phyloP scores from a whole-genome alignment of 2,888 invertebrate species.

The Thereva nobilitata region DNA sequence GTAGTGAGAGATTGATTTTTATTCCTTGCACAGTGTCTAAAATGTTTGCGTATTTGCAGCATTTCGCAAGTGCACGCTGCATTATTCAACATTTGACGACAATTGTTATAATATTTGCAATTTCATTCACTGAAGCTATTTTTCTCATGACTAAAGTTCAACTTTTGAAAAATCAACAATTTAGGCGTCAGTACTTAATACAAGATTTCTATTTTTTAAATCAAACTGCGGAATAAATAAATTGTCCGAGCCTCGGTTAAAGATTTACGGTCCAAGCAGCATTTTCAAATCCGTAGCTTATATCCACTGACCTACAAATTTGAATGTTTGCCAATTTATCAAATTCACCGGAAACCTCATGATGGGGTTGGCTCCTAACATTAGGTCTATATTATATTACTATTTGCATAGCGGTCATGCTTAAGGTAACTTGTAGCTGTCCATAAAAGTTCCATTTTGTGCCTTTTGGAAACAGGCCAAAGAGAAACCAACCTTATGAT shows the following conservation, averaged over 20 bases:
- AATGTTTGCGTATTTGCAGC: too few relatives aligned
- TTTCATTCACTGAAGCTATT: too few relatives aligned
- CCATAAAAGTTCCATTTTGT: slow-evolving; percentile 9
- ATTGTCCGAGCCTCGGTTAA: not conserved
- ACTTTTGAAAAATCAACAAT: too few relatives aligned
- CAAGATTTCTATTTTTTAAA: too few relatives aligned
- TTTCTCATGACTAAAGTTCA: too few relatives aligned
- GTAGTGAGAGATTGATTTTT: too few relatives aligned
- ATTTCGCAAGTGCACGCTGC: too few relatives aligned
- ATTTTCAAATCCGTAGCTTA: not conserved
- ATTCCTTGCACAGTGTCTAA: too few relatives aligned
- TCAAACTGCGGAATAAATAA: too few relatives aligned
- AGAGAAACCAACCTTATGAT: slow-evolving; percentile 13
- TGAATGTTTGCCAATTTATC: not conserved
- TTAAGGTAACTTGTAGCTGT: not conserved
- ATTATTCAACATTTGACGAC: too few relatives aligned
- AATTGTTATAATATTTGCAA: too few relatives aligned
- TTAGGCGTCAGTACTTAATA: too few relatives aligned
- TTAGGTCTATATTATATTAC: slow-evolving; percentile 7
- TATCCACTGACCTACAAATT: not conserved
- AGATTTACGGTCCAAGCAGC: not conserved
- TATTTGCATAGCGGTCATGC: slow-evolving; percentile 10
- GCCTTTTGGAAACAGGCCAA: slow-evolving; percentile 12
- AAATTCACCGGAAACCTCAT: slow-evolving; percentile 10
- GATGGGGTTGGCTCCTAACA: not conserved